These are phyloP conservation scores for Clistopyga incitator DNA, from an alignment of 2,888 invertebrate species.

Conservation along the genomic window DNA sequence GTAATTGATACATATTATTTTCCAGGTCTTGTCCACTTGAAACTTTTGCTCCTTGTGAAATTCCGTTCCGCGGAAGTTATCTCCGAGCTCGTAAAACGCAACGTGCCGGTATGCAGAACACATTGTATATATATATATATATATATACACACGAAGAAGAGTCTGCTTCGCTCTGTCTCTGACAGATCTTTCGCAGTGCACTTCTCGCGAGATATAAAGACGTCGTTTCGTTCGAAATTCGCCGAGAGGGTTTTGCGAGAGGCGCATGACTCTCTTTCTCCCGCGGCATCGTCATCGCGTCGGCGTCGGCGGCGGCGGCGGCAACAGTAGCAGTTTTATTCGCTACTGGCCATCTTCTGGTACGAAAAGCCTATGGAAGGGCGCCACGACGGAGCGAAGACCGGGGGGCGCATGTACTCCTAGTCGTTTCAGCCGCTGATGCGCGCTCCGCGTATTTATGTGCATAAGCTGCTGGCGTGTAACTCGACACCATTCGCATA, in stretches of 20 bases:
- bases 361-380: slow-evolving; percentile 54
- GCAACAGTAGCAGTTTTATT: slow-evolving; percentile 41
- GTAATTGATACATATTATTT: slow-evolving; percentile 26
- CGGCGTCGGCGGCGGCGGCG: background rate
- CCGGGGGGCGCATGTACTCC: slow-evolving; percentile 17
- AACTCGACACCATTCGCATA: slow-evolving; percentile 77
- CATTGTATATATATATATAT: slow-evolving; percentile 27
- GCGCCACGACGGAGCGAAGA: slow-evolving; percentile 44
- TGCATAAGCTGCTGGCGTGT: slow-evolving; percentile 77
- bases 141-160: background rate
- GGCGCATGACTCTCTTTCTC: slow-evolving; percentile 34
- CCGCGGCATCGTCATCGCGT: slow-evolving; percentile 34
- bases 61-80: slow-evolving; percentile 53
- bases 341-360: slow-evolving; percentile 33
- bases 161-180: background rate
- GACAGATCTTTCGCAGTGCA: background rate
- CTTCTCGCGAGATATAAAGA: slow-evolving; percentile 33
- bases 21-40: slow-evolving; percentile 5
- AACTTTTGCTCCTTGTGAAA: slow-evolving; percentile 32
- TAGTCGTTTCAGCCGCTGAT: slow-evolving; percentile 44
- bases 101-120: slow-evolving; percentile 47
- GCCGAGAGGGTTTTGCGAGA: slow-evolving; percentile 33
- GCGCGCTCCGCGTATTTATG: slow-evolving; percentile 74
- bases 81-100: slow-evolving; percentile 45
- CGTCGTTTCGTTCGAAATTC: slow-evolving; percentile 51